Percentiles rank a stretch among this genome's conserved stretches.
Evolutionary conservation across 1,140 invertebrate genomes (phyloP).

Genomic region (Pseudomyrmex sp.): DNA sequence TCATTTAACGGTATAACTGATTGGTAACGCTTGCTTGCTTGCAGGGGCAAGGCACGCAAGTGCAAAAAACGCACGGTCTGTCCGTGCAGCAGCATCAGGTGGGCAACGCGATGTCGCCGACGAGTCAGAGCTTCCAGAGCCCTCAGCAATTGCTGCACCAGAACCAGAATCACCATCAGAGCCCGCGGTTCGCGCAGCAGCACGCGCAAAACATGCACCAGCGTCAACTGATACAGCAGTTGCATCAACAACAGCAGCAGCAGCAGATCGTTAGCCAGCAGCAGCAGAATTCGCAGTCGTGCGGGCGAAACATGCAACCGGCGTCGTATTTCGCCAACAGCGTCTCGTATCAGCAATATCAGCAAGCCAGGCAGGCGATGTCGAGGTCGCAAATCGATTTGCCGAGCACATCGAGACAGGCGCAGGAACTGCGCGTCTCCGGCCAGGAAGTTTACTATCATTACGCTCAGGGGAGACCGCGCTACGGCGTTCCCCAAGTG

Average conservation of each 20-base stretch:
- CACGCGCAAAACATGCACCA: constrained; percentile 84
- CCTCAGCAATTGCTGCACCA: constrained; percentile 81
- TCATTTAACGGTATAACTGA: constrained; percentile 23
- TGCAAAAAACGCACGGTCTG: constrained; percentile 75
- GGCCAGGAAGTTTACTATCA: constrained; percentile 82
- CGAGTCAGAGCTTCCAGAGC: constrained; percentile 76
- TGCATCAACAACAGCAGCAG: constrained; percentile 85
- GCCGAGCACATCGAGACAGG: constrained; percentile 80
- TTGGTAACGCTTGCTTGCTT: constrained; percentile 39
- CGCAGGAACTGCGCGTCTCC: constrained; percentile 76
- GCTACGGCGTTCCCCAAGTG: constrained; percentile 77
- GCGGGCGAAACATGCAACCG: constrained; percentile 63
- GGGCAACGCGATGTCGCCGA: constrained; percentile 55
- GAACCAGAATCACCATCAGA: constrained; percentile 79
- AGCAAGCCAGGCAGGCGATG: constrained; percentile 82
- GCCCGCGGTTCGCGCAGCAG: constrained; percentile 80
- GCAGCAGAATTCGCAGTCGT: constrained; percentile 66
- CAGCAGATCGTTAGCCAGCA: constrained; percentile 71
- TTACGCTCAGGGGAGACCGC: constrained; percentile 78
- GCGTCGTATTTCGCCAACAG: constrained; percentile 76
- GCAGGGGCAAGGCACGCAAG: constrained; percentile 63
- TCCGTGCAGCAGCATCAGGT: constrained; percentile 75
- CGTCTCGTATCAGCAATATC: constrained; percentile 81
- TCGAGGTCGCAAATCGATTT: constrained; percentile 82
- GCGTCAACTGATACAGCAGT: constrained; percentile 86